These are phyloP conservation scores for Florisuga fusca DNA, from an alignment of 2,797 vertebrate species.

Conservation along the genomic window DNA sequence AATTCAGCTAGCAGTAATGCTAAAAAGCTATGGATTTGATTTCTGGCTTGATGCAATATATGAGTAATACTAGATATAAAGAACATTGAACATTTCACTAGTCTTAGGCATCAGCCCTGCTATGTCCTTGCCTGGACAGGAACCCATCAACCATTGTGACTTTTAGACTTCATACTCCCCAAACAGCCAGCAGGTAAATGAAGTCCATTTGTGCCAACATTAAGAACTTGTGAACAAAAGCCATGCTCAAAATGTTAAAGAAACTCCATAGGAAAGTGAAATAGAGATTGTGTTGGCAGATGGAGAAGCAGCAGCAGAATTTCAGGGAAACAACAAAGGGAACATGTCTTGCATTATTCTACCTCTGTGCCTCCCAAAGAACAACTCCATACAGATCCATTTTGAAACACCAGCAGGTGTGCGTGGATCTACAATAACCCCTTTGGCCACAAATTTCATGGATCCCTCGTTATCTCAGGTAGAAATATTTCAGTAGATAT, in stretches of 20 bases:
- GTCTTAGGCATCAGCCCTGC: not conserved
- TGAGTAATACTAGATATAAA: not conserved
- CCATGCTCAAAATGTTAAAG: not conserved
- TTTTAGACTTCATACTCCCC: not conserved
- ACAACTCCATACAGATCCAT: not conserved
- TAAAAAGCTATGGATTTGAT: conserved; percentile 43
- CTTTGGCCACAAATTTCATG: not conserved
- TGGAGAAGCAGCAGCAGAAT: not conserved
- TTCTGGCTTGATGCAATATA: conserved; percentile 15
- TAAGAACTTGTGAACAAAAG: not conserved
- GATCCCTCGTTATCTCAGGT: not conserved
- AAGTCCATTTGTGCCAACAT: not conserved
- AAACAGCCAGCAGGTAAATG: not conserved
- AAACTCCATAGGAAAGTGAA: not conserved
- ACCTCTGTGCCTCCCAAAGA: not conserved
- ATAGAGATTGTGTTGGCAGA: not conserved
- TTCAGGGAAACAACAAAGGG: not conserved
- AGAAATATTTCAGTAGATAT: not conserved
- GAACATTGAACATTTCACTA: not conserved
- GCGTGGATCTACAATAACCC: not conserved
- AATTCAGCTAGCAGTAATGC: conserved; percentile 14
- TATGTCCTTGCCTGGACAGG: not conserved
- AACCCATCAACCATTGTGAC: not conserved
- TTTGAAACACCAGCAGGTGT: not conserved
- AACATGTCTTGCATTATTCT: not conserved